These are phyloP conservation scores for Lamprotornis superbus DNA, from an alignment of 2,113 vertebrate genomes.

Conservation along the genomic window DNA sequence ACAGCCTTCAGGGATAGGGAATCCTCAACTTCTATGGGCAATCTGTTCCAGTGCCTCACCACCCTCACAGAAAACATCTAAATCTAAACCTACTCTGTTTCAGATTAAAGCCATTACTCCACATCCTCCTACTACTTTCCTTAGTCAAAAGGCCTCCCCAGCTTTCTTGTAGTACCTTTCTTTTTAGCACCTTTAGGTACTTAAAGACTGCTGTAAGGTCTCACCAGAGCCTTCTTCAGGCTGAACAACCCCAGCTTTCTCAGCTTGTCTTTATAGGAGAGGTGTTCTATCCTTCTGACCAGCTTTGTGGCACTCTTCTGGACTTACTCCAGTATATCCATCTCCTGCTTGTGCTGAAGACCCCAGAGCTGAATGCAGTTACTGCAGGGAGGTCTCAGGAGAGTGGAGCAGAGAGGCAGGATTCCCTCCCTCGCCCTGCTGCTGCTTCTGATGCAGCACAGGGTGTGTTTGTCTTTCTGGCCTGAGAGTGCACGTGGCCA, in stretches of 20 bases:
- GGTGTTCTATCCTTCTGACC: not conserved
- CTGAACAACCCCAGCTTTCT: not conserved
- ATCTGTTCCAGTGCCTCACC: not conserved
- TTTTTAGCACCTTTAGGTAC: too few relatives aligned
- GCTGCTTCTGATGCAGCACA: not conserved
- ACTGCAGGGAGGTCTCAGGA: not conserved
- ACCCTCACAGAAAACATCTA: not conserved
- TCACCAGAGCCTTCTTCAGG: not conserved
- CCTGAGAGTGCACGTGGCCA: accelerated
- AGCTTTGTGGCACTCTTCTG: too few relatives aligned
- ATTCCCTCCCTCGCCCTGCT: not conserved
- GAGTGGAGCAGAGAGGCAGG: not conserved
- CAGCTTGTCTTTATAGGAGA: not conserved
- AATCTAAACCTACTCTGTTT: not conserved
- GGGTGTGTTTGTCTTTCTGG: not conserved
- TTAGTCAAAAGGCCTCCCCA: not conserved
- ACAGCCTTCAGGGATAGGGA: not conserved
- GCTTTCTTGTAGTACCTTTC: not conserved
- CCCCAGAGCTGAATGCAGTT: not conserved
- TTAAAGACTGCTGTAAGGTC: not conserved
- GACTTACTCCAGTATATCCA: too few relatives aligned
- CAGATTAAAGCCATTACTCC: not conserved
- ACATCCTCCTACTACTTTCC: not conserved
- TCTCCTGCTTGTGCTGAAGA: not conserved
- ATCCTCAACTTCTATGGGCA: not conserved